phyloP scores from a whole-genome alignment of 2,888 invertebrate genomes.

The Herminia tarsipennalis region DNA sequence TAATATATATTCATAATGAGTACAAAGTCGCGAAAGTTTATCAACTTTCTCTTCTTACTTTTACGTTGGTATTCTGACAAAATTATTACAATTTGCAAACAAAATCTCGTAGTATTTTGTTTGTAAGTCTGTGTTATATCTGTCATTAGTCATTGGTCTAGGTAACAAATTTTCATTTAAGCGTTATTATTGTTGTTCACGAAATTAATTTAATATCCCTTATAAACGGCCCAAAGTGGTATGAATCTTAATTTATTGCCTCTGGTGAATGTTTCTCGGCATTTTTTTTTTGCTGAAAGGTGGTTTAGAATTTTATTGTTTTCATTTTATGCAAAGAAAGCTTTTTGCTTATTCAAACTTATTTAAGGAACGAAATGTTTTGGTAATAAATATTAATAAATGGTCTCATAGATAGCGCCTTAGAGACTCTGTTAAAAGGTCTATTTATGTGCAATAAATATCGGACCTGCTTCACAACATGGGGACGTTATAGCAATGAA shows the following conservation, averaged over 20 bases:
- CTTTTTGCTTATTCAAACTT: background rate
- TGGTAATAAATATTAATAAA: background rate
- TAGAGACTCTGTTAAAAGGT: no score
- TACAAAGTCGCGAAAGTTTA: no score
- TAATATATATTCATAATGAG: no score
- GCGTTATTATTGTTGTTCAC: slow-evolving; percentile 15
- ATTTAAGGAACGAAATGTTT: no score
- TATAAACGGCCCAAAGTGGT: slow-evolving; percentile 10
- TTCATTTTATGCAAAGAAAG: background rate
- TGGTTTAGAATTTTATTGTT: slow-evolving; percentile 1
- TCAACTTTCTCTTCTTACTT: no score
- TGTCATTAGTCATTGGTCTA: slow-evolving; percentile 2
- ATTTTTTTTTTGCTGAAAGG: slow-evolving; percentile 3
- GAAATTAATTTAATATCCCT: slow-evolving; percentile 28
- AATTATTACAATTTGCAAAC: no score
- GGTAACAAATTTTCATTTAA: slow-evolving; percentile 21
- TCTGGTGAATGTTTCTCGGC: slow-evolving; percentile 7
- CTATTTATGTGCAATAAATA: no score
- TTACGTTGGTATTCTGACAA: no score
- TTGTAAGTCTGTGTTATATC: background rate
- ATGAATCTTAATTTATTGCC: slow-evolving; percentile 23
- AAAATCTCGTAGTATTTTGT: no score
- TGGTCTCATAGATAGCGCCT: background rate
- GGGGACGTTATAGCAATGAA: no score
- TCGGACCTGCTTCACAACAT: no score